Evolutionary conservation across 2,113 vertebrate genomes (phyloP), one percentile per base, ranked within the genome.

Genomic region (Ammodytes dubius): DNA sequence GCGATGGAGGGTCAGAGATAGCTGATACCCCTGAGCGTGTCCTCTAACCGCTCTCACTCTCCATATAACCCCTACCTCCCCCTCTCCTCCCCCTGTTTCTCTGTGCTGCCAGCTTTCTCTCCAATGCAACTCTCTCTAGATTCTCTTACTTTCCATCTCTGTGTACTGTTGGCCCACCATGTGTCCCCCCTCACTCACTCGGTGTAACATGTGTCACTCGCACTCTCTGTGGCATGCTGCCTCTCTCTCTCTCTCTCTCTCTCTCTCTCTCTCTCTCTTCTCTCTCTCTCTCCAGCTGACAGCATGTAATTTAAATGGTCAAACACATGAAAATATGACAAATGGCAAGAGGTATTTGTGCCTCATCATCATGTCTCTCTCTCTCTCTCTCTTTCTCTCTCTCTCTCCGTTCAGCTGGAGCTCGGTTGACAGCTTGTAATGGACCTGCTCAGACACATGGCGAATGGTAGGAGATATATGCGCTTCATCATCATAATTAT

Each of bases 241-340:
- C 72, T 70, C 3, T 83, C 79, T 81, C 68, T 61, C 67, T 37
- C 64, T 11, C 63, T 10, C 80, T 59, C 58, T 49, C 74, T 27
- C 70, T 57, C 84, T 73, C 73, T 56, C 68, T 74, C 76, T 50
- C 66, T 69, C 68, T 57, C 40, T 52, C 57, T 43, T 63, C 40
- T 43, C 42, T 64, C 46, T 75, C 35, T 65, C 75, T 40, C 15
- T 74, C 87, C 88, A 93, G 90, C 91, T 94, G 93, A 91, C 93
- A 91, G 90, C 89, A 87, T 92, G 92, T 92, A 92, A 94, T 92
- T 91, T 79, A 89, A 93, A 94, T 93, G 82, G 91, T 91, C 87
- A 91, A 91, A 91, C 77, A 75, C 87, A 91, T 91, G 90, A 93
- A 93, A 94, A 93, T 81, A 89, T 91, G 85, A 90, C 92, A 94